Conservation (phyloP, 2,113 vertebrate genomes). For the Accipiter cooperii region DNA sequence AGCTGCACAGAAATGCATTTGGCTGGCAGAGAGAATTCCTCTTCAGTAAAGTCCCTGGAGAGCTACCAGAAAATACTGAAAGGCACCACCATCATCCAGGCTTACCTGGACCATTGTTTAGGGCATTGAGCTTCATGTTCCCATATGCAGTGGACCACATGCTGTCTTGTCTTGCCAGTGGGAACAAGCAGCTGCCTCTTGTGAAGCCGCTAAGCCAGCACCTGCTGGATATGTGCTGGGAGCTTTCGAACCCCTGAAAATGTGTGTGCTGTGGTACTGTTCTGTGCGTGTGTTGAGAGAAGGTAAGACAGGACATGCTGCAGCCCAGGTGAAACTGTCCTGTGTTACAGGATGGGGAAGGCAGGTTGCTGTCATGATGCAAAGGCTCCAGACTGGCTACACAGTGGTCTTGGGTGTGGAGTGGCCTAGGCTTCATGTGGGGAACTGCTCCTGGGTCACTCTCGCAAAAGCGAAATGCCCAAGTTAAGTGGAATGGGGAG, state of each 20-base stretch:
- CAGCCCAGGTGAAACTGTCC: background rate
- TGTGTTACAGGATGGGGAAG: background rate
- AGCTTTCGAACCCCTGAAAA: background rate
- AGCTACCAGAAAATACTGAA: background rate
- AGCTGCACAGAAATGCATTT: background rate
- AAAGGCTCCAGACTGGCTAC: background rate
- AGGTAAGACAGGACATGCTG: background rate
- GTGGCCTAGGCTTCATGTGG: background rate
- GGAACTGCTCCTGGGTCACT: background rate
- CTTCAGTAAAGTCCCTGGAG: background rate
- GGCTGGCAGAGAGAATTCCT: background rate
- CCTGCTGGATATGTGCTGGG: rapidly evolving
- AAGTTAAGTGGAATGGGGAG: background rate
- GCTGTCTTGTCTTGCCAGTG: background rate
- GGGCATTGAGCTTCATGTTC: background rate
- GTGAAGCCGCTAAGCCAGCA: background rate
- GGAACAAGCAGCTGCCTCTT: background rate
- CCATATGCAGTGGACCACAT: background rate
- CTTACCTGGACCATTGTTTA: background rate
- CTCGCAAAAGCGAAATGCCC: background rate
- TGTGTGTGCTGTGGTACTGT: rapidly evolving
- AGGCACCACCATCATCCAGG: background rate
- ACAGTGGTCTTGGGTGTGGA: background rate
- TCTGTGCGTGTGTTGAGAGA: rapidly evolving
- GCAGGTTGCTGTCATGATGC: background rate